Conservation (phyloP, 2,888 invertebrate genomes). For the Schizaphis graminum region DNA sequence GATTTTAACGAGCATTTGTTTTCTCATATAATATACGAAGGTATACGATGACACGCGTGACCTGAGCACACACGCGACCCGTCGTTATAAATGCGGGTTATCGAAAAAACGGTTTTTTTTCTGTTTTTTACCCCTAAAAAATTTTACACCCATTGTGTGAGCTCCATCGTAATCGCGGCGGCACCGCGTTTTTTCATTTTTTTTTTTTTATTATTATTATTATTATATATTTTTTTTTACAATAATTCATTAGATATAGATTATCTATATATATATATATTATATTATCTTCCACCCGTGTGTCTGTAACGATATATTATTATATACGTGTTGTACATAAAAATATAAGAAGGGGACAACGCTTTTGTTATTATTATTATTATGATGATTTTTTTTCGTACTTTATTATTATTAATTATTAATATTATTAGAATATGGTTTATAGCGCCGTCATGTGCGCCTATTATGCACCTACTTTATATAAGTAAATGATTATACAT, state of each 20-base stretch:
- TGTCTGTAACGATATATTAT: background rate
- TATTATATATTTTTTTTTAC: background rate
- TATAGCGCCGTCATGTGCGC: background rate
- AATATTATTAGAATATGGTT: slow-evolving; percentile 13
- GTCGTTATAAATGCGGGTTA: background rate
- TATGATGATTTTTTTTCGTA: background rate
- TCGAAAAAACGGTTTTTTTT: background rate
- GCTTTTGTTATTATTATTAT: slow-evolving; percentile 41
- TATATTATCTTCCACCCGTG: slow-evolving; percentile 13
- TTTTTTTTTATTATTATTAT: background rate
- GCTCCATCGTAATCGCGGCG: slow-evolving; percentile 11
- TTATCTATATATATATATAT: background rate
- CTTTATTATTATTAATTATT: slow-evolving; percentile 27
- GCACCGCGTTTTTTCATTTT: background rate
- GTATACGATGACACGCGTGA: background rate
- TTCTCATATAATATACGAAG: background rate
- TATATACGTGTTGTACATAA: slow-evolving; percentile 18
- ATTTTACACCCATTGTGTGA: background rate
- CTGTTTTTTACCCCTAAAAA: background rate
- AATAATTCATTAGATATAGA: background rate
- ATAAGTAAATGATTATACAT: background rate
- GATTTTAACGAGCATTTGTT: slow-evolving; percentile 2
- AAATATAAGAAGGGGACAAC: slow-evolving; percentile 37
- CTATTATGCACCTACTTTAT: slow-evolving; percentile 7
- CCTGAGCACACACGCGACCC: background rate